A percentile compares a stretch with the other conserved stretches of the same genome.
These are phyloP conservation scores for Polymixis lichenea DNA, from an alignment of 2,888 invertebrate species.

Conservation along the genomic window DNA sequence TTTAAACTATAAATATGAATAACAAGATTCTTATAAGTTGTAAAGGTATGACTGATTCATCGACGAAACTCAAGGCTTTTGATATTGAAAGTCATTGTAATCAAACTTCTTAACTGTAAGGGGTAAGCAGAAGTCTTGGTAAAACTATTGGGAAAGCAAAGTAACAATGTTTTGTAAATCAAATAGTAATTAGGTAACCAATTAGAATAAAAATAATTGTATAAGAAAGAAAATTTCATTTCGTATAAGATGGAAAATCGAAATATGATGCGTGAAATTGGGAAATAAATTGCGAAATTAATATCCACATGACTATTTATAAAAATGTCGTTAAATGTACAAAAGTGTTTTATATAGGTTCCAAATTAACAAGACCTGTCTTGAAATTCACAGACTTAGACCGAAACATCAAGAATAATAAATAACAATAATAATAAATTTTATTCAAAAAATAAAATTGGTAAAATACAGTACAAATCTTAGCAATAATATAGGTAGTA, in stretches of 20 bases:
- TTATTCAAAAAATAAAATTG: too few relatives aligned
- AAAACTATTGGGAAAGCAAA: neutral
- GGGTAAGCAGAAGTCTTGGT: slow-evolving; percentile 7
- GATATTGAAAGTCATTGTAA: slow-evolving; percentile 54
- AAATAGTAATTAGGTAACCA: neutral
- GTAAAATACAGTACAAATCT: too few relatives aligned
- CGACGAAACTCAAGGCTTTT: slow-evolving; percentile 53
- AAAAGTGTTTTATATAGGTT: too few relatives aligned
- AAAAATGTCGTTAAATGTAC: neutral
- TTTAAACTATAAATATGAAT: slow-evolving; percentile 6
- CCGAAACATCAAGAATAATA: too few relatives aligned
- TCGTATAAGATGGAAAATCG: neutral
- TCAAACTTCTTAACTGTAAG: neutral
- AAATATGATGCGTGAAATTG: too few relatives aligned
- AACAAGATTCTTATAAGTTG: slow-evolving; percentile 40
- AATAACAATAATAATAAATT: too few relatives aligned
- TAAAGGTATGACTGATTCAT: slow-evolving; percentile 51
- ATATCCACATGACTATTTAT: neutral
- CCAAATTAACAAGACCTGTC: neutral
- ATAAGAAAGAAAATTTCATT: slow-evolving; percentile 2
- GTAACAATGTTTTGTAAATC: neutral
- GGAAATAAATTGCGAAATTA: neutral
- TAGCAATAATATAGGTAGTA: too few relatives aligned
- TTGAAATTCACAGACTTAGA: neutral
- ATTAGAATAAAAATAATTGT: neutral